Percentiles rank a stretch among this genome's conserved stretches.
phyloP scores from a whole-genome alignment of 2,113 vertebrate species.

The Daphoenositta chrysoptera region DNA sequence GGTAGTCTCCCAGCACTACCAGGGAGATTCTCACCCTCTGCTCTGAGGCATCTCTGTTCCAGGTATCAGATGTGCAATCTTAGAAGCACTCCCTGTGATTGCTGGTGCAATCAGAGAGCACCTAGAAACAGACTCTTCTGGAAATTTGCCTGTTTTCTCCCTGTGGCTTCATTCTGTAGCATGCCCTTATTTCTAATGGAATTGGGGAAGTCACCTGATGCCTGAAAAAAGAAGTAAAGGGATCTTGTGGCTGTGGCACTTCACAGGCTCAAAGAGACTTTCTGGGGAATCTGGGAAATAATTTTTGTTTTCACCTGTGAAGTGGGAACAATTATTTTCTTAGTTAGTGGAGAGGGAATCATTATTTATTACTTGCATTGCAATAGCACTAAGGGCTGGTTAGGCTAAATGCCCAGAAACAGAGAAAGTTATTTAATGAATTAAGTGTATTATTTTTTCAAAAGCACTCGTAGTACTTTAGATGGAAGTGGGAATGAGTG shows the following conservation, averaged over 20 bases:
- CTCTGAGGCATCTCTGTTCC: not conserved
- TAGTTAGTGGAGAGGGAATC: not conserved
- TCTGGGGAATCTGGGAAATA: not conserved
- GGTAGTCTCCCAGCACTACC: not conserved
- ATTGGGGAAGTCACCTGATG: not conserved
- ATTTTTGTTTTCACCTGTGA: not conserved
- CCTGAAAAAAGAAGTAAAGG: not conserved
- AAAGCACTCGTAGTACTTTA: not conserved
- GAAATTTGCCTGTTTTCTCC: not conserved
- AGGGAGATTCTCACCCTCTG: not conserved
- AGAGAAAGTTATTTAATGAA: slow-evolving; percentile 18
- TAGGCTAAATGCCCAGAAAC: slow-evolving; percentile 42
- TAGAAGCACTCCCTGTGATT: not conserved
- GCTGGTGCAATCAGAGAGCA: not conserved
- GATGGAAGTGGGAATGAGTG: not conserved
- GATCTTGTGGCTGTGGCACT: not conserved
- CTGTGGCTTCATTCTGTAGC: not conserved
- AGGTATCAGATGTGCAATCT: not conserved
- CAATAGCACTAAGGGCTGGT: not conserved
- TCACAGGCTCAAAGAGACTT: not conserved
- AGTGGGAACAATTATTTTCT: not conserved
- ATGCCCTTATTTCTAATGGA: not conserved
- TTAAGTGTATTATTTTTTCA: not conserved
- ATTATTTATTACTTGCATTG: slow-evolving; percentile 45
- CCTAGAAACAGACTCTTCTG: not conserved